A percentile compares a stretch with the other conserved stretches of the same genome.
Evolutionary conservation across 1,140 invertebrate species (phyloP).

Genomic region (Caenorhabditis inopinata): DNA sequence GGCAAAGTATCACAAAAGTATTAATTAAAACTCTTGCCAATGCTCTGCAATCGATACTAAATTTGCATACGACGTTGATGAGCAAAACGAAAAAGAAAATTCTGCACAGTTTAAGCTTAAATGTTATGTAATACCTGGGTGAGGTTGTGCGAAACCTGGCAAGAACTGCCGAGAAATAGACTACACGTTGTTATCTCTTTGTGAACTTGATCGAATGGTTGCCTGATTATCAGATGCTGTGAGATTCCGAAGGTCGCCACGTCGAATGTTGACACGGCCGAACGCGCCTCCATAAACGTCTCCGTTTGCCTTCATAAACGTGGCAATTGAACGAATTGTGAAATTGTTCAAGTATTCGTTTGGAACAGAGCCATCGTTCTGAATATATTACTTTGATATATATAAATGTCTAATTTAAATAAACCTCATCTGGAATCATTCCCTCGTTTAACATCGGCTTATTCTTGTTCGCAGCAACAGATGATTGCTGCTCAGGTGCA

Average conservation of each 20-base stretch:
- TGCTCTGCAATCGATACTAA: too few species aligned
- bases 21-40: too few species aligned
- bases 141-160: too few species aligned
- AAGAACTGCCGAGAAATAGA: too few species aligned
- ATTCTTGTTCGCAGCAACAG: neutral
- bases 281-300: slow-evolving; percentile 41
- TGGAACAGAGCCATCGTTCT: slow-evolving; percentile 11
- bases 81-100: too few species aligned
- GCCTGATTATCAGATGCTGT: neutral
- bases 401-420: neutral
- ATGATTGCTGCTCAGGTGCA: neutral
- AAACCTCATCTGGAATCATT: slow-evolving; percentile 13
- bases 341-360: slow-evolving; percentile 36
- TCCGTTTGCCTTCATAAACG: slow-evolving; percentile 23
- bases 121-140: too few species aligned
- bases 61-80: too few species aligned
- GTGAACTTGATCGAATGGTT: neutral
- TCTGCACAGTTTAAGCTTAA: too few species aligned
- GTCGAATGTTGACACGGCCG: slow-evolving; percentile 31
- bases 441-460: neutral
- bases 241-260: neutral
- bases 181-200: neutral
- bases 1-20: too few species aligned
- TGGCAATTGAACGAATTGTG: slow-evolving; percentile 36
- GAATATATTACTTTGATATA: too few species aligned